Percentiles rank a stretch among this genome's conserved stretches.
Conservation (phyloP, 2,888 invertebrate species). For the Ypsolopha scabrella region DNA sequence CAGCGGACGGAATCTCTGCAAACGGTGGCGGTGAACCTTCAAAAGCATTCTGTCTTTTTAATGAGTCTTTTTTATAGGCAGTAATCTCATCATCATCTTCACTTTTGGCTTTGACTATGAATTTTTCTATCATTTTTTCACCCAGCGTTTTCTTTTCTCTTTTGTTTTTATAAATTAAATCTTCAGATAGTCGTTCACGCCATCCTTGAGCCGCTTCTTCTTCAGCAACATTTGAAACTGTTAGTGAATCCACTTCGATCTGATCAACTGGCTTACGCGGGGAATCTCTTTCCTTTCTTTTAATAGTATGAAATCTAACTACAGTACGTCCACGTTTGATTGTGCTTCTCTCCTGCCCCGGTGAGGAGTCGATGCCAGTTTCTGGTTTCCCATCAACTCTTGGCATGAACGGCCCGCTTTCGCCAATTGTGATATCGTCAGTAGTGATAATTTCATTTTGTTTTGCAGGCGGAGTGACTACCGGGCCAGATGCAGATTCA, state of each 20-base stretch:
- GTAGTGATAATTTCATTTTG: conserved; percentile 27
- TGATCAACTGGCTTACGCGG: conserved; percentile 39
- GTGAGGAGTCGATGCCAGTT: conserved; percentile 52
- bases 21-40: conserved; percentile 16
- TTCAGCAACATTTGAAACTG: conserved; percentile 5
- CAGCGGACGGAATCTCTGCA: not conserved
- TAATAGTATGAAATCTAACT: conserved; percentile 78
- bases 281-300: conserved; percentile 59
- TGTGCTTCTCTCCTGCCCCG: conserved; percentile 59
- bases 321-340: conserved; percentile 81
- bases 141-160: conserved; percentile 77
- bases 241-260: conserved; percentile 8
- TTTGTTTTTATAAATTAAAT: conserved; percentile 59
- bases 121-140: conserved; percentile 81
- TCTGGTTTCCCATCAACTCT: conserved; percentile 55
- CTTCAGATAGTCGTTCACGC: conserved; percentile 75
- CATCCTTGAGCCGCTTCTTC: conserved; percentile 37
- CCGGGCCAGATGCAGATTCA: conserved; percentile 17
- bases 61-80: conserved; percentile 7
- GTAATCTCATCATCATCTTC: conserved; percentile 24
- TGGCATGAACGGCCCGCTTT: conserved; percentile 46
- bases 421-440: conserved; percentile 21
- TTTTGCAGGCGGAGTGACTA: conserved; percentile 15
- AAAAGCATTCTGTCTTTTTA: conserved; percentile 2
- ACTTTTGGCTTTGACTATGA: conserved; percentile 73